A percentile compares a stretch with the other conserved stretches of the same genome.
Evolutionary conservation across 2,888 invertebrate genomes (phyloP).

Genomic region (Drepana falcataria): DNA sequence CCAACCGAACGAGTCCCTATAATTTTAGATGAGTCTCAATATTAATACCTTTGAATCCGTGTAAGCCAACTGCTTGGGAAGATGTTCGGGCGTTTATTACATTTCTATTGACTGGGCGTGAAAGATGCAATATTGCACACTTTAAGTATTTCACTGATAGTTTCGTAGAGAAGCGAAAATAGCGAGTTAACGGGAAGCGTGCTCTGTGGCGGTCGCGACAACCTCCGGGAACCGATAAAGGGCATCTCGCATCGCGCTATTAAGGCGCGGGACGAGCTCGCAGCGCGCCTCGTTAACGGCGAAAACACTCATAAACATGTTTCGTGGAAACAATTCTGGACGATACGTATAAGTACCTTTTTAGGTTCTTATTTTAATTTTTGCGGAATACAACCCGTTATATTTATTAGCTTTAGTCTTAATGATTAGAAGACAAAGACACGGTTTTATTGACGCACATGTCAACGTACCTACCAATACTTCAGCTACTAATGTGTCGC

Average conservation of each 20-base stretch:
- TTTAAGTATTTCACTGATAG: constrained; percentile 40
- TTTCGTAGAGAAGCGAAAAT: constrained; percentile 68
- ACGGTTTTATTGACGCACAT: neutral
- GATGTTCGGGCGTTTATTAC: constrained; percentile 24
- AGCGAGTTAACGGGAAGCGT: constrained; percentile 65
- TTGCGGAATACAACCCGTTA: no score
- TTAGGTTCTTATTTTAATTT: neutral
- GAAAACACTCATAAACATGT: constrained; percentile 60
- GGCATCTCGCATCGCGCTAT: constrained; percentile 50
- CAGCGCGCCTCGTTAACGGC: constrained; percentile 67
- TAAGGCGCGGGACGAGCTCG: constrained; percentile 45
- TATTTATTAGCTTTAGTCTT: neutral
- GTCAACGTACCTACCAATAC: constrained; percentile 21
- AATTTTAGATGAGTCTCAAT: constrained; percentile 39
- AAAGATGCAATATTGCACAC: constrained; percentile 50
- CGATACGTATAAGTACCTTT: constrained; percentile 19
- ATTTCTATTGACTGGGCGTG: constrained; percentile 54
- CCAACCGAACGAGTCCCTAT: constrained; percentile 25
- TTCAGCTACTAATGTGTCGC: constrained; percentile 24
- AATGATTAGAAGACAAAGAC: neutral
- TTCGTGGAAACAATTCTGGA: constrained; percentile 63
- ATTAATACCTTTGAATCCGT: constrained; percentile 39
- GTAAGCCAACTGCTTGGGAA: constrained; percentile 12
- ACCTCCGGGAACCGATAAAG: constrained; percentile 74
- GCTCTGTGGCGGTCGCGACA: constrained; percentile 61